These are phyloP conservation scores for Erpornis zantholeuca DNA, from an alignment of 2,113 vertebrate species.

Conservation along the genomic window DNA sequence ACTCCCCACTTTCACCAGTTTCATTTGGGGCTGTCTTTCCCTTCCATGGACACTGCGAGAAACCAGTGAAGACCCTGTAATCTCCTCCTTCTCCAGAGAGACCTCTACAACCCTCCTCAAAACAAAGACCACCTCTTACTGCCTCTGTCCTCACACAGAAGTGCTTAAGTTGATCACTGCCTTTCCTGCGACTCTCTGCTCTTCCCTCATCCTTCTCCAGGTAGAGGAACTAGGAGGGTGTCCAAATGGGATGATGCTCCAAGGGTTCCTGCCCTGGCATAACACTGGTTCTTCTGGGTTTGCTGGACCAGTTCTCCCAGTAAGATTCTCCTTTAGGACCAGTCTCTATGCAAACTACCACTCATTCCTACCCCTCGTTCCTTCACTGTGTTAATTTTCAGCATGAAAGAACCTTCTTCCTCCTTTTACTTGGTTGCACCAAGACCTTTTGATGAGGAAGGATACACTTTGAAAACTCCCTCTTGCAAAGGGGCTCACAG, in stretches of 20 bases:
- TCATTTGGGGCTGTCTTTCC: background rate
- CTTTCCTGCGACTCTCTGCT: background rate
- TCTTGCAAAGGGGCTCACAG: background rate
- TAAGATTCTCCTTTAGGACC: background rate
- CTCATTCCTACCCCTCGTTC: background rate
- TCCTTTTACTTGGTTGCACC: background rate
- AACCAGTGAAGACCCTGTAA: rapidly evolving
- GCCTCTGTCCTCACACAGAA: background rate
- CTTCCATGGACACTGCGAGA: background rate
- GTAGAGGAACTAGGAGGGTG: background rate
- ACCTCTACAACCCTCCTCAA: background rate
- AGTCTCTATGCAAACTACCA: background rate
- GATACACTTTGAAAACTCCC: background rate
- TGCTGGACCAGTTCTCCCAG: background rate
- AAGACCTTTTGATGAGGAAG: background rate
- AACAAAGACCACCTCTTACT: background rate
- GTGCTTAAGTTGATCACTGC: rapidly evolving
- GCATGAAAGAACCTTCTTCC: background rate
- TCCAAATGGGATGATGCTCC: background rate
- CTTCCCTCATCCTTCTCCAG: background rate
- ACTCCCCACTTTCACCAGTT: background rate
- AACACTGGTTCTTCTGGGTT: background rate
- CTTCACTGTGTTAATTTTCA: background rate
- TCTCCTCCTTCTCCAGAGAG: background rate
- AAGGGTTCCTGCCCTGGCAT: background rate